A percentile compares a stretch with the other conserved stretches of the same genome.
Evolutionary conservation across 2,888 invertebrate species (phyloP).

Genomic region (Endotricha flammealis): DNA sequence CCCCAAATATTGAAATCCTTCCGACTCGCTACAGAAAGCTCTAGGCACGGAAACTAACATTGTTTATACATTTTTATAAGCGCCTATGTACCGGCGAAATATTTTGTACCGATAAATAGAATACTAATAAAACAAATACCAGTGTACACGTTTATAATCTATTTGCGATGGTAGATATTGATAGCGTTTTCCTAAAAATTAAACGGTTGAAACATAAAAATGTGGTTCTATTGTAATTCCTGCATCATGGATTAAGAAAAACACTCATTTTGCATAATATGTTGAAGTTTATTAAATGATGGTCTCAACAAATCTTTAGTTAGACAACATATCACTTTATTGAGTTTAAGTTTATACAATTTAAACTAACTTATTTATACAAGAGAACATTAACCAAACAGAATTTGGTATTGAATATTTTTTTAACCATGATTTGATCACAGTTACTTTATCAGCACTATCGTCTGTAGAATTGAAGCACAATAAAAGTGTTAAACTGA

Average conservation of each 20-base stretch:
- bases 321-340: neutral
- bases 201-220: constrained; percentile 26
- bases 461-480: neutral
- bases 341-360: too few species aligned
- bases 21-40: neutral
- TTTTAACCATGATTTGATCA: neutral
- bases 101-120: constrained; percentile 59
- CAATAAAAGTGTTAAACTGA: neutral
- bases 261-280: neutral
- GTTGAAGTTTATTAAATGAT: constrained; percentile 3
- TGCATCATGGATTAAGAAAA: neutral
- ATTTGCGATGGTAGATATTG: constrained; percentile 53
- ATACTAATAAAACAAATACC: constrained; percentile 49
- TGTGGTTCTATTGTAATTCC: constrained; percentile 8
- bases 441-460: neutral
- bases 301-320: neutral
- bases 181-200: constrained; percentile 57
- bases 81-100: constrained; percentile 57
- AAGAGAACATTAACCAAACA: neutral
- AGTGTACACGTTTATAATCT: constrained; percentile 58
- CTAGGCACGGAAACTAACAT: constrained; percentile 4
- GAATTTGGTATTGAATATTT: neutral
- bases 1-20: too few species aligned
- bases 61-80: constrained; percentile 69
- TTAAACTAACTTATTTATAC: neutral